A percentile compares a stretch with the other conserved stretches of the same genome.
Conservation (phyloP, 2,888 invertebrate genomes). For the Cyrtodaria siliqua region DNA sequence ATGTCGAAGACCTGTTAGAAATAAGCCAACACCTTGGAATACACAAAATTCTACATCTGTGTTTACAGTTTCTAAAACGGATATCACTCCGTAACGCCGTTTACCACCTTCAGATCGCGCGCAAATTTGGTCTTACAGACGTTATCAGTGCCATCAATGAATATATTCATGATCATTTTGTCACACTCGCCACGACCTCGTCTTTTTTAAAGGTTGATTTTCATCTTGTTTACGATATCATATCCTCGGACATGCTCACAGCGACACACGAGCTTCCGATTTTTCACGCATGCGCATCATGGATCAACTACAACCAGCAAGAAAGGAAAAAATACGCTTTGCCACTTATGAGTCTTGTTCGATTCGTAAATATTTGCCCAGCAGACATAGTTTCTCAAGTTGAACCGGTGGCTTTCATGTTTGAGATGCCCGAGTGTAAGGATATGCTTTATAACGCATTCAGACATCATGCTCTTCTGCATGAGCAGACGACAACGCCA, state of each 20-base stretch:
- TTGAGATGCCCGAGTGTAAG: conserved; percentile 67
- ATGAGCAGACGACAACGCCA: not conserved
- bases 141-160: conserved; percentile 56
- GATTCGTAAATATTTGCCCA: conserved; percentile 72
- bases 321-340: conserved; percentile 65
- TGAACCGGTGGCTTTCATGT: conserved; percentile 69
- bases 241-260: conserved; percentile 68
- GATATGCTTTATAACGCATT: conserved; percentile 71
- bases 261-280: conserved; percentile 71
- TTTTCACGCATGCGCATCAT: conserved; percentile 73
- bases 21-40: conserved; percentile 71
- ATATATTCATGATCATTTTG: conserved; percentile 67
- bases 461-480: conserved; percentile 69
- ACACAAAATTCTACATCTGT: conserved; percentile 54
- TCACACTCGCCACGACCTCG: conserved; percentile 56
- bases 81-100: conserved; percentile 65
- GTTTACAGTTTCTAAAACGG: conserved; percentile 65
- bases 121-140: conserved; percentile 66
- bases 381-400: conserved; percentile 73
- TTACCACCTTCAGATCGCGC: conserved; percentile 64
- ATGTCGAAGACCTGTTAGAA: conserved; percentile 69
- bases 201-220: conserved; percentile 66
- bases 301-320: conserved; percentile 74
- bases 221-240: conserved; percentile 62
- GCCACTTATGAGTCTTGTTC: conserved; percentile 69